Evolutionary conservation across 2,797 vertebrate species (phyloP), one percentile per base, ranked within the genome.

Genomic region (Trichosurus vulpecula): DNA sequence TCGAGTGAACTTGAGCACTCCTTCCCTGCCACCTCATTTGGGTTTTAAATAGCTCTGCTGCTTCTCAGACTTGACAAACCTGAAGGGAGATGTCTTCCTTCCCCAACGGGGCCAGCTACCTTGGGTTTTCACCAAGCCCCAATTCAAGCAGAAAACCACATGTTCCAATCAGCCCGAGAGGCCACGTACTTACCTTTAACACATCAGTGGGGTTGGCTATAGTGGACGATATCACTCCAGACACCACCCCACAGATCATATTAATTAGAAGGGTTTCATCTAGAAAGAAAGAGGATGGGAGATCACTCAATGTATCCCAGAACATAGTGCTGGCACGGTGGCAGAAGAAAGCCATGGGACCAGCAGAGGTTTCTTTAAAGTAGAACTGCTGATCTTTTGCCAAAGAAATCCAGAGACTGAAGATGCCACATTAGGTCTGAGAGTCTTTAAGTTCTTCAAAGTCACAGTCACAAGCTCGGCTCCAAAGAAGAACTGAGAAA

Each of bases 211-310:
- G 99, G 92, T 99, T 99, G 96, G 99, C 99, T 96, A 99, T 98
- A 0, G 99, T 98, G 0, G 99, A 99, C 30, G 99, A 99, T 98
- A 99, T 98, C 91, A 99, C 99, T 95, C 99, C 99, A 0, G 99
- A 99, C 56, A 99, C 99, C 51, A 99, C 99, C 0, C 99, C 99
- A 52, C 99, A 99, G 98, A 99, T 99, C 52, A 99, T 99, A 90
- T 99, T 99, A 98, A 99, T 99, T 92, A 99, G 98, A 98, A 99
- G 99, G 51, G 99, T 99, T 98, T 99, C 99, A 95, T 99, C 99
- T 99, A 99, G 91, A 97, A 98, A n/a, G 61, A 91, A 95, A 96
- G 97, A 53, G 97, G 51, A 98, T 52, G 14, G 92, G 92, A 11
- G 5, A 47, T 52, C 16, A 55, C 58, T 53, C 92, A 93, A 57